phyloP scores from a whole-genome alignment of 2,797 vertebrate species.

The Buphagus erythrorhynchus region DNA sequence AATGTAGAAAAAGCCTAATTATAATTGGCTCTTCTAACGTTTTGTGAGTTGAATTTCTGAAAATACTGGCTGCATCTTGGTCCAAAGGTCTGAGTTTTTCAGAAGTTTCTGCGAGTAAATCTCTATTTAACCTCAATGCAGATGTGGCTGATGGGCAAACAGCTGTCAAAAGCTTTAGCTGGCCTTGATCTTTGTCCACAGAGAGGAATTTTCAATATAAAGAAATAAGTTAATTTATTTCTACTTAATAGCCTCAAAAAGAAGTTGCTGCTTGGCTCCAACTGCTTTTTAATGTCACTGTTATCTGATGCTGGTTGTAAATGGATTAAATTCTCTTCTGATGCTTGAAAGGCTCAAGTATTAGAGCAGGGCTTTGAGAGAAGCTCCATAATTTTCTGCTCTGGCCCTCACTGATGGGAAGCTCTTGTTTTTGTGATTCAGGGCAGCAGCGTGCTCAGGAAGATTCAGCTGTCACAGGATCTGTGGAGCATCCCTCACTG shows the following conservation, averaged over 20 bases:
- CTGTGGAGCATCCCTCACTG: neutral
- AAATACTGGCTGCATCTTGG: neutral
- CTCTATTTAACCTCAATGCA: neutral
- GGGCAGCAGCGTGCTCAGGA: rapidly evolving
- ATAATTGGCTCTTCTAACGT: neutral
- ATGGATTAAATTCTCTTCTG: constrained; percentile 40
- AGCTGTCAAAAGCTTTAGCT: neutral
- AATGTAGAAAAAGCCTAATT: neutral
- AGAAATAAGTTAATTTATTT: constrained; percentile 60
- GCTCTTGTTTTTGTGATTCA: neutral
- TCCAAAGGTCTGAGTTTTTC: neutral
- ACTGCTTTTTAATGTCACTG: constrained; percentile 20
- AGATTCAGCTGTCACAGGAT: neutral
- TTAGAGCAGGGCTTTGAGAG: constrained; percentile 14
- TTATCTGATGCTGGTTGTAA: constrained; percentile 45
- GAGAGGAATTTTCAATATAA: neutral
- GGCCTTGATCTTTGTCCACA: neutral
- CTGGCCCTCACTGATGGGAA: neutral
- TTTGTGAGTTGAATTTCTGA: neutral
- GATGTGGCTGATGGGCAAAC: neutral
- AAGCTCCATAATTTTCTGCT: neutral
- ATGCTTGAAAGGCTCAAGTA: constrained; percentile 16
- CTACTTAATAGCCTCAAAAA: constrained; percentile 25
- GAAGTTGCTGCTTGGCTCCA: neutral
- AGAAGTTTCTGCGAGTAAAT: neutral